phyloP scores from a whole-genome alignment of 2,797 vertebrate genomes.

The Poecilia picta region DNA sequence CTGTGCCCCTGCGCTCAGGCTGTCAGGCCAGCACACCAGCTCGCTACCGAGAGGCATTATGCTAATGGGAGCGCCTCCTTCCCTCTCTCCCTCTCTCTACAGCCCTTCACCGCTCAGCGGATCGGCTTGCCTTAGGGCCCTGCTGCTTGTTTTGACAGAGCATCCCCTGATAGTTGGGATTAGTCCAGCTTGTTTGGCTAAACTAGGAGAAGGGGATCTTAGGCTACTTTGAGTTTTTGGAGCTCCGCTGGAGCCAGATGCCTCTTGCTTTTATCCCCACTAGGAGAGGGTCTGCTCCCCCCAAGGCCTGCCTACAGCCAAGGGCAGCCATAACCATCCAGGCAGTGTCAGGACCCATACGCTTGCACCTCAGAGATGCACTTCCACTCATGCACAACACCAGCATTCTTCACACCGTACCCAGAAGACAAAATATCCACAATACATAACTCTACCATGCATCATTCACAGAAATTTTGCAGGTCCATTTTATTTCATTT shows the following conservation, averaged over 20 bases:
- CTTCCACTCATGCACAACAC: conserved; percentile 19
- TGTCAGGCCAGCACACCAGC: conserved; percentile 95
- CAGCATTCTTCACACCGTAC: conserved; percentile 46
- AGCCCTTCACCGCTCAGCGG: conserved; percentile 91
- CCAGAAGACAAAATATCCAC: conserved; percentile 71
- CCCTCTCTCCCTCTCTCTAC: conserved; percentile 72
- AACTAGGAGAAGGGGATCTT: conserved; percentile 90
- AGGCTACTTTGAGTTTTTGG: conserved; percentile 90
- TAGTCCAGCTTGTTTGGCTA: conserved; percentile 99
- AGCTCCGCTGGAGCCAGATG: conserved; percentile 95
- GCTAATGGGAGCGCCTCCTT: conserved; percentile 87
- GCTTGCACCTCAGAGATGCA: conserved; percentile 22
- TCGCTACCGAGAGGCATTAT: conserved; percentile 98
- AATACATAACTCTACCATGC: conserved; percentile 36
- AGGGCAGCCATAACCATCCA: conserved; percentile 89
- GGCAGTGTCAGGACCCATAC: conserved; percentile 81
- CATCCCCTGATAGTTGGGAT: conserved; percentile 99
- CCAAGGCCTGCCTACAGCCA: conserved; percentile 88
- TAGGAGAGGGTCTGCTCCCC: conserved; percentile 86
- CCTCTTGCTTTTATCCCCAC: conserved; percentile 93
- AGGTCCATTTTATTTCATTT: neutral
- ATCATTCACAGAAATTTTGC: conserved; percentile 24
- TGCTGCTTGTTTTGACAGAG: conserved; percentile 99
- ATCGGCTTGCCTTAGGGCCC: conserved; percentile 97
- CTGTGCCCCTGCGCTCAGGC: conserved; percentile 89